phyloP scores from a whole-genome alignment of 1,140 invertebrate genomes.

The Hycleus cichorii region DNA sequence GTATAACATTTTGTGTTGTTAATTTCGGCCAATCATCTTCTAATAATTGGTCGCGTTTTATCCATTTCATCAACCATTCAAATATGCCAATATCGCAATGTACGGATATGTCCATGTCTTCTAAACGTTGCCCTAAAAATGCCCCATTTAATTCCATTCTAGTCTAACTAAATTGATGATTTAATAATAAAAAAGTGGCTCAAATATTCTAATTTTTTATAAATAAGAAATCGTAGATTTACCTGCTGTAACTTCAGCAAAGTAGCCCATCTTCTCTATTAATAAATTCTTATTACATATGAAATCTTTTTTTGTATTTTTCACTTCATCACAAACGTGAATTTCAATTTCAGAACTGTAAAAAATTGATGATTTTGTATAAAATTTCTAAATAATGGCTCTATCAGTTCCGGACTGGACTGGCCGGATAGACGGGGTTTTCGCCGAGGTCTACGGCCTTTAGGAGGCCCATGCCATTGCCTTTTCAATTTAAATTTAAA shows the following conservation, averaged over 20 bases:
- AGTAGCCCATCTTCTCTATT: constrained; percentile 89
- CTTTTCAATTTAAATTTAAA: too few relatives aligned
- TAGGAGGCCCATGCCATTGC: too few relatives aligned
- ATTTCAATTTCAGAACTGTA: constrained; percentile 73
- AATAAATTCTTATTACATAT: constrained; percentile 76
- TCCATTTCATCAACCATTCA: constrained; percentile 95
- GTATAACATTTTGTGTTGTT: constrained; percentile 79
- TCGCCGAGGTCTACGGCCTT: too few relatives aligned
- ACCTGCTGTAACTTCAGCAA: constrained; percentile 75
- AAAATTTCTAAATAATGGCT: too few relatives aligned
- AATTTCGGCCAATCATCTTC: constrained; percentile 63
- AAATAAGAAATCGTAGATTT: constrained; percentile 23
- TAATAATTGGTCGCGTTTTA: constrained; percentile 63
- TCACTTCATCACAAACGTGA: constrained; percentile 81
- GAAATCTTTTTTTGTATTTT: constrained; percentile 81
- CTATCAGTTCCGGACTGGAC: too few relatives aligned
- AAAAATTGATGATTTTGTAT: not conserved
- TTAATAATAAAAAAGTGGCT: too few relatives aligned
- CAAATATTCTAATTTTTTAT: too few relatives aligned
- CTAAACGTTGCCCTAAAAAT: constrained; percentile 61
- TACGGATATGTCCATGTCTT: constrained; percentile 93
- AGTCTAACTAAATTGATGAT: too few relatives aligned
- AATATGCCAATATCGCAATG: constrained; percentile 91
- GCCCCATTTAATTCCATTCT: not conserved
- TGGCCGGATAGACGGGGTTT: too few relatives aligned